Percentiles rank a stretch among this genome's conserved stretches.
Conservation (phyloP, 2,113 vertebrate genomes). For the Antechinus stuartii region DNA sequence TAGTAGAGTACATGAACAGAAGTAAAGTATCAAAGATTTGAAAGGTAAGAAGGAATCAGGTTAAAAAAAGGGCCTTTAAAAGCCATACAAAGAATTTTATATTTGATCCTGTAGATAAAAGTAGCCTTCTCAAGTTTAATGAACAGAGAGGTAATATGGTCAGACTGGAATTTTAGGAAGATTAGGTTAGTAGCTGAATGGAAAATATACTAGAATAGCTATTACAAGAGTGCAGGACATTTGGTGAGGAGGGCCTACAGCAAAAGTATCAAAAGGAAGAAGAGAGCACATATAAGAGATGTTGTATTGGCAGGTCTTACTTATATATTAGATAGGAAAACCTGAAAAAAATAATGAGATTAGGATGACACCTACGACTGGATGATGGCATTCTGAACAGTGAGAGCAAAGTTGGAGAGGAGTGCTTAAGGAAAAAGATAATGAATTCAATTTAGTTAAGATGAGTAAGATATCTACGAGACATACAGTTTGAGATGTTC, state of each 20-base stretch:
- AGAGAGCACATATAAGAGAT: neutral
- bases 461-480: neutral
- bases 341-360: neutral
- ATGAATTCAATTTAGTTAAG: neutral
- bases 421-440: neutral
- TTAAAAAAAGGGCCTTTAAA: neutral
- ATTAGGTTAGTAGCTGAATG: neutral
- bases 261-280: neutral
- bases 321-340: neutral
- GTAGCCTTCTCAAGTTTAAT: neutral
- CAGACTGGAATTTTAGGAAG: neutral
- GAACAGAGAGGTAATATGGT: neutral
- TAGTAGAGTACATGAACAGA: neutral
- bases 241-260: neutral
- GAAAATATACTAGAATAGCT: neutral
- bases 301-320: neutral
- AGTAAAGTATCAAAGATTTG: neutral
- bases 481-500: neutral
- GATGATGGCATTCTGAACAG: neutral
- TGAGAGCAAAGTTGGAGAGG: neutral
- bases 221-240: neutral
- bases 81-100: neutral
- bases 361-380: neutral
- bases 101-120: neutral
- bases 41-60: neutral